A percentile compares a stretch with the other conserved stretches of the same genome.
These are phyloP conservation scores for Biston stratarius DNA, from an alignment of 2,888 invertebrate genomes.

Conservation along the genomic window DNA sequence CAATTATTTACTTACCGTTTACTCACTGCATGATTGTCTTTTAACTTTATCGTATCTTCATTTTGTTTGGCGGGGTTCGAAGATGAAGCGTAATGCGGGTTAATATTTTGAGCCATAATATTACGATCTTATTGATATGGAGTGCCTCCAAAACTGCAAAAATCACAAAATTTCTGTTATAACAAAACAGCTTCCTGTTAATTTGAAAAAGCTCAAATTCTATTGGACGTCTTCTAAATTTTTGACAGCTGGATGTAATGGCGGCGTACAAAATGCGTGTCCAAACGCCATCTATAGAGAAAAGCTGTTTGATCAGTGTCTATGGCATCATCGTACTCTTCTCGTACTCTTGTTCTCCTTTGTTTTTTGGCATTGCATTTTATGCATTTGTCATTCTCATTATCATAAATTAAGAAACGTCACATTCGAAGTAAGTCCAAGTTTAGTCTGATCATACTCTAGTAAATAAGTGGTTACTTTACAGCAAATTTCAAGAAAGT, in stretches of 20 bases:
- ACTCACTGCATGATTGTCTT: constrained; percentile 95
- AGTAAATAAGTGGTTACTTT: too few species aligned
- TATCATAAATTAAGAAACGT: too few species aligned
- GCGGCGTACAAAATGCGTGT: constrained; percentile 58
- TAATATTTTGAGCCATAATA: constrained; percentile 95
- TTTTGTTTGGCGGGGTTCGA: constrained; percentile 91
- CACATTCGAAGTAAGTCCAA: too few species aligned
- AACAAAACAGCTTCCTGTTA: constrained; percentile 75
- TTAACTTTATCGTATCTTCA: constrained; percentile 91
- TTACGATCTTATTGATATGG: constrained; percentile 58
- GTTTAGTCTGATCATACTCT: too few species aligned
- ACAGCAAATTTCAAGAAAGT: too few species aligned
- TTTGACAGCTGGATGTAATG: constrained; percentile 79
- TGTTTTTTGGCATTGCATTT: constrained; percentile 1
- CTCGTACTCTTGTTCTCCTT: too few species aligned
- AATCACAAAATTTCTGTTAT: constrained; percentile 76
- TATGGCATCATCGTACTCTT: constrained; percentile 22
- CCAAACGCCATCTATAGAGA: constrained; percentile 53
- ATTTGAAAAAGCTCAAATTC: constrained; percentile 84
- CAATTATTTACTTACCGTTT: constrained; percentile 90
- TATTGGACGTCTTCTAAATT: constrained; percentile 71
- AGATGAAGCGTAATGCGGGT: constrained; percentile 91
- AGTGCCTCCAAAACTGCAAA: constrained; percentile 63
- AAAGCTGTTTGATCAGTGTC: constrained; percentile 24
- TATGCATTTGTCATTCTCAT: background rate